A percentile compares a stretch with the other conserved stretches of the same genome.
Conservation (phyloP, 2,797 vertebrate species). For the Gephyroberyx darwinii region DNA sequence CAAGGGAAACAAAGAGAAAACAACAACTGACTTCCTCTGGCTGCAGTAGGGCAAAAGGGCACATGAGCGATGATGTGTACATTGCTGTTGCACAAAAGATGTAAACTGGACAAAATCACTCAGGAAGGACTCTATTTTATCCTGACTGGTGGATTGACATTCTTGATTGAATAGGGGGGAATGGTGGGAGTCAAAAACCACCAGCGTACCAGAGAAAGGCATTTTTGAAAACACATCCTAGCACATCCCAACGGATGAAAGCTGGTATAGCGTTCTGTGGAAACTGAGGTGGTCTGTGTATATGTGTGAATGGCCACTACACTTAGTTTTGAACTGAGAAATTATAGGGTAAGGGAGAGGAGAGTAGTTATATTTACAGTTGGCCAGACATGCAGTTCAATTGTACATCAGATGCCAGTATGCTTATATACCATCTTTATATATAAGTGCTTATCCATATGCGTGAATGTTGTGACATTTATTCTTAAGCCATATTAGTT, state of each 20-base stretch:
- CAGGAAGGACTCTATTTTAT: too few relatives aligned
- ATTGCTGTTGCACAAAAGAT: neutral
- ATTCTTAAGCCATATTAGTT: neutral
- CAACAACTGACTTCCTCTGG: neutral
- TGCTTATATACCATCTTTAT: neutral
- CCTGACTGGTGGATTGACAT: neutral
- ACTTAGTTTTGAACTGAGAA: neutral
- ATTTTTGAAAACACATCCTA: neutral
- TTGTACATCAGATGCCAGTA: neutral
- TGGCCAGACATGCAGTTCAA: neutral
- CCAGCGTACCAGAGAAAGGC: neutral
- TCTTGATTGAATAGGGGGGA: neutral
- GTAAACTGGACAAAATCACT: neutral
- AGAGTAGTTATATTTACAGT: neutral
- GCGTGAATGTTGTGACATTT: neutral
- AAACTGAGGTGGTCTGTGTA: conserved; percentile 23
- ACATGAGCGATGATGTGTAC: neutral
- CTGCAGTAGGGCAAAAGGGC: neutral
- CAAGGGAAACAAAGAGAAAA: neutral
- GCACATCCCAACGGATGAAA: neutral
- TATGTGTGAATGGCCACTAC: neutral
- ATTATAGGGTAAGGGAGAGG: neutral
- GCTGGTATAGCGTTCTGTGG: conserved; percentile 30
- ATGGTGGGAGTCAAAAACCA: neutral
- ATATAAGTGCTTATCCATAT: neutral